Evolutionary conservation across 1,140 invertebrate genomes (phyloP).

Genomic region (Nymphalis io): DNA sequence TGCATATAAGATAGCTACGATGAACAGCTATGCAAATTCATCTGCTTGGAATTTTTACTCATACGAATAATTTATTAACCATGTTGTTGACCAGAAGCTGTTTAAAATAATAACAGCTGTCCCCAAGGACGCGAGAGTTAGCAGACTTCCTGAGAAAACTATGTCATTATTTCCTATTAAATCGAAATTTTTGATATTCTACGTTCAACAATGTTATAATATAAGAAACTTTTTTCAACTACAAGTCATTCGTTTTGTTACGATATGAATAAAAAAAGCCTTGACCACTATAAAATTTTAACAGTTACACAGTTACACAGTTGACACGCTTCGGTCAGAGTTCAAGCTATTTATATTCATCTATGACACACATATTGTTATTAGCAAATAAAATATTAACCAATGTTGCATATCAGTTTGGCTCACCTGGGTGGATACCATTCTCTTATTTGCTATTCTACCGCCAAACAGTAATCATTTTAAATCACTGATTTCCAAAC

Average conservation of each 20-base stretch:
- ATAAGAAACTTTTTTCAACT: neutral
- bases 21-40: slow-evolving; percentile 42
- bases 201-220: neutral
- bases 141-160: slow-evolving; percentile 16
- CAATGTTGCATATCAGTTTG: slow-evolving; percentile 13
- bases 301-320: slow-evolving; percentile 35
- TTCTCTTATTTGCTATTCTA: no score
- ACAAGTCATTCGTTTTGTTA: slow-evolving; percentile 1
- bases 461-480: no score
- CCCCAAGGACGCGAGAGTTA: slow-evolving; percentile 23
- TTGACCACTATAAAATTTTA: slow-evolving; percentile 57
- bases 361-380: slow-evolving; percentile 51
- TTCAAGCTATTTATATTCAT: slow-evolving; percentile 69
- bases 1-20: slow-evolving; percentile 42
- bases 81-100: slow-evolving; percentile 23
- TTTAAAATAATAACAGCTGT: slow-evolving; percentile 18
- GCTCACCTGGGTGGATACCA: neutral
- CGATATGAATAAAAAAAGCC: slow-evolving; percentile 36
- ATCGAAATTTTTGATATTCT: neutral
- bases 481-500: no score
- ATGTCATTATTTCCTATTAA: neutral
- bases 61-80: slow-evolving; percentile 15
- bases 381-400: slow-evolving; percentile 20
- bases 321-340: slow-evolving; percentile 54
- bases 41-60: slow-evolving; percentile 36